Evolutionary conservation across 2,113 vertebrate species (phyloP), one percentile per base, ranked within the genome.

Genomic region (Raja brachyura): DNA sequence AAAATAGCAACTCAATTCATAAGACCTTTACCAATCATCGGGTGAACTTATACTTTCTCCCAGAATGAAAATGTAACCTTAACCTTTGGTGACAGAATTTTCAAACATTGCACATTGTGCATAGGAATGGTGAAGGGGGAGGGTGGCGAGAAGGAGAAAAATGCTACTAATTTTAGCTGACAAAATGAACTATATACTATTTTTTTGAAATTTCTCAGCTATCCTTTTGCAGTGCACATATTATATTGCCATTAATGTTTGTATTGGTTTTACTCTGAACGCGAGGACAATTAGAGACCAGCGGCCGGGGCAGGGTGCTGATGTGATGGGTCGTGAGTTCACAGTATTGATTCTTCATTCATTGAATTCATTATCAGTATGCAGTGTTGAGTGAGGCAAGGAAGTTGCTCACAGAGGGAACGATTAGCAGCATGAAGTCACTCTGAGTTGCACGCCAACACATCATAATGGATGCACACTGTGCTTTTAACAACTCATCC

Each of bases 301-400:
- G 56, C 11, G 14, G 83, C 22, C 61, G 10, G 56, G 59, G 56
- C 83, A 61, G 28, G 2, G 8, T 56, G 79, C 79, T 56, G 48
- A 56, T 63, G 59, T 63, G 83, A 11, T 13, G 31, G 83, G 28
- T 85, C 22, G 59, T 25, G 81, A 31, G 54, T 61, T 85, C 25
- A n/a, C 56, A 59, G 22, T 31, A 31, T 86, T 86, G 56, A 86
- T 81, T 48, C 18, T 1, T 81, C 78, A 81, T 31, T 86, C 59
- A 86, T 86, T 86, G 83, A 86, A 63, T 86, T 86, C 31, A 5
- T 88, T 31, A 88, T 88, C 28, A 66, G 5, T 83, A 22, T 56
- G 79, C 9, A 22, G 0, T 83, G 79, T 83, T 83, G 59, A 88
- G 59, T 88, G 83, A 31, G 28, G 5, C 13, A 63, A 63, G 83